phyloP scores from a whole-genome alignment of 2,888 invertebrate genomes.

The Nomada hirtipes region DNA sequence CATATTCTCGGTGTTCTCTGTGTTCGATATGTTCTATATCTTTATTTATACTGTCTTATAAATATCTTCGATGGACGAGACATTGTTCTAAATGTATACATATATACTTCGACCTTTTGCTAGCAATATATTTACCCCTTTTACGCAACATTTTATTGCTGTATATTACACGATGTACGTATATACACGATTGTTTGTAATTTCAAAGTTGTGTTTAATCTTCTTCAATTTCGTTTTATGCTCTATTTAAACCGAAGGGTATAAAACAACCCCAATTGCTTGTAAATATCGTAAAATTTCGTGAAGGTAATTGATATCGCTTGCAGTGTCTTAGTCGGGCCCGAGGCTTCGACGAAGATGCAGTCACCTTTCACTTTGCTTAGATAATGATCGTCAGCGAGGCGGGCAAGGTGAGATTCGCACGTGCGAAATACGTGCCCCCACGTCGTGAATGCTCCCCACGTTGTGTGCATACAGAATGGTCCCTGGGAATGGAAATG shows the following conservation, averaged over 20 bases:
- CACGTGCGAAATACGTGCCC: slow-evolving; percentile 18
- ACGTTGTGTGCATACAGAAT: not conserved
- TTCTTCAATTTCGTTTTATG: too few relatives aligned
- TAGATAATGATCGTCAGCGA: slow-evolving; percentile 16
- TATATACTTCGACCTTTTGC: not conserved
- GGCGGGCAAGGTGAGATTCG: slow-evolving; percentile 13
- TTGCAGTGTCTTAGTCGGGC: slow-evolving; percentile 8
- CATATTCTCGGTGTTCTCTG: not conserved
- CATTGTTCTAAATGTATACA: not conserved
- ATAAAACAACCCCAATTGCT: too few relatives aligned
- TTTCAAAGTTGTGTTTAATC: too few relatives aligned
- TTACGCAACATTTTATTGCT: not conserved
- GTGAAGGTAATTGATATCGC: slow-evolving; percentile 22
- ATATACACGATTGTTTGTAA: too few relatives aligned
- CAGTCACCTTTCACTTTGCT: not conserved
- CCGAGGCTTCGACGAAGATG: not conserved
- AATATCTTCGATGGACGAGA: not conserved
- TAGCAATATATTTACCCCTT: not conserved
- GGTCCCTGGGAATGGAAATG: not conserved
- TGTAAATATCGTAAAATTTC: not conserved
- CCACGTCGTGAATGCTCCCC: slow-evolving; percentile 14
- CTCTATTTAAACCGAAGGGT: too few relatives aligned
- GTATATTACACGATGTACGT: too few relatives aligned
- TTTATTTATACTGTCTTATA: not conserved
- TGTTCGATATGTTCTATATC: not conserved